Percentiles rank a stretch among this genome's conserved stretches.
Evolutionary conservation across 2,797 vertebrate species (phyloP).

Genomic region (Oreonectes daqikongensis): DNA sequence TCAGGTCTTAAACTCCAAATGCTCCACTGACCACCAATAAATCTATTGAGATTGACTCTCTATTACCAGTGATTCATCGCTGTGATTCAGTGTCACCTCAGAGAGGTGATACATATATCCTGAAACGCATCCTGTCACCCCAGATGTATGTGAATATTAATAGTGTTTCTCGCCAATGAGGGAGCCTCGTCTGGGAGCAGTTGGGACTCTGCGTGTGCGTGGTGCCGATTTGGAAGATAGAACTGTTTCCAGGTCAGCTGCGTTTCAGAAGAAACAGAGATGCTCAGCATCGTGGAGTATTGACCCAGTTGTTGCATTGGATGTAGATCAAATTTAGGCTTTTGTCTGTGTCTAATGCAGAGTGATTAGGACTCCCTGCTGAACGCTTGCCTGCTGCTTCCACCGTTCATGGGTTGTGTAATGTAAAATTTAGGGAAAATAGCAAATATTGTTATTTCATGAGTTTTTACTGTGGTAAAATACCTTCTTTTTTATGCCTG

Average conservation of each 20-base stretch:
- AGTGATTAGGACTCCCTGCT: slow-evolving; percentile 36
- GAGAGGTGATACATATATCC: slow-evolving; percentile 37
- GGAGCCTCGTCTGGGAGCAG: slow-evolving; percentile 13
- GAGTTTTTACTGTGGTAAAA: neutral
- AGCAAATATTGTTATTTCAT: neutral
- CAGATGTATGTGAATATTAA: slow-evolving; percentile 35
- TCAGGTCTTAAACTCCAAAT: slow-evolving; percentile 44
- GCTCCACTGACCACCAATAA: slow-evolving; percentile 34
- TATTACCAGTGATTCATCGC: slow-evolving; percentile 24
- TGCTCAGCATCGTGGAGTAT: slow-evolving; percentile 23
- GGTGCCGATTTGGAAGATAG: neutral
- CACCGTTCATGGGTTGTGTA: slow-evolving; percentile 5
- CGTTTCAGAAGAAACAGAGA: slow-evolving; percentile 11
- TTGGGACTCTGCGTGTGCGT: slow-evolving; percentile 31
- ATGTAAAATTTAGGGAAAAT: neutral
- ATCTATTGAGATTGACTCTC: slow-evolving; percentile 26
- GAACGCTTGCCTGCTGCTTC: slow-evolving; percentile 17
- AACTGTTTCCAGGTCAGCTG: slow-evolving; percentile 58
- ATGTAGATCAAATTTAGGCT: slow-evolving; percentile 48
- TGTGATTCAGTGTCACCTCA: slow-evolving; percentile 30
- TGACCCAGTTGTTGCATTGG: slow-evolving; percentile 46
- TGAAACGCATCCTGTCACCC: slow-evolving; percentile 34
- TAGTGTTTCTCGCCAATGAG: neutral
- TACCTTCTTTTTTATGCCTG: neutral
- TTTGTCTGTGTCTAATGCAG: slow-evolving; percentile 16